These are phyloP conservation scores for Staurois parvus DNA, from an alignment of 2,797 vertebrate genomes.

Conservation along the genomic window DNA sequence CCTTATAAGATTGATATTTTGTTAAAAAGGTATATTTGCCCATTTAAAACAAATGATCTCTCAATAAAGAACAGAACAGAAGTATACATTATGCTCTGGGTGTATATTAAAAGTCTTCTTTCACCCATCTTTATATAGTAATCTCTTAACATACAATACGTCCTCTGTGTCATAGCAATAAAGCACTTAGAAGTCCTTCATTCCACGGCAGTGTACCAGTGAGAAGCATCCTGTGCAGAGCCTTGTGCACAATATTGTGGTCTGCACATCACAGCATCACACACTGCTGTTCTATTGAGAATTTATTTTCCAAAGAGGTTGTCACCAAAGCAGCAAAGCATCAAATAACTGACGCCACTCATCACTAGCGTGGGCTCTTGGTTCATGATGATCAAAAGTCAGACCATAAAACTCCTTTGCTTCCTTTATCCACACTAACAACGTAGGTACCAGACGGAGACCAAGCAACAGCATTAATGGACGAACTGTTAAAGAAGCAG, in stretches of 20 bases:
- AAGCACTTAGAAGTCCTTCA: not conserved
- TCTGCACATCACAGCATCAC: not conserved
- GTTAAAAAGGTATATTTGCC: conserved; percentile 1
- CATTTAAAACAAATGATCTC: not conserved
- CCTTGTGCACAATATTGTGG: not conserved
- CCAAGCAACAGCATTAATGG: conserved; percentile 93
- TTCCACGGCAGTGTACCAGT: not conserved
- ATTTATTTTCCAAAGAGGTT: not conserved
- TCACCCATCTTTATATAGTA: conserved; percentile 10
- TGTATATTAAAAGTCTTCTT: conserved; percentile 23
- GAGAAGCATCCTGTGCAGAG: not conserved
- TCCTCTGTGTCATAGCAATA: not conserved
- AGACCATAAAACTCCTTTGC: conserved; percentile 91
- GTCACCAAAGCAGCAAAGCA: not conserved
- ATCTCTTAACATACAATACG: conserved; percentile 14
- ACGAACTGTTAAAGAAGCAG: conserved; percentile 78
- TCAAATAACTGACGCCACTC: conserved; percentile 14
- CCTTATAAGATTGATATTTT: not conserved
- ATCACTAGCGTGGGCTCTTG: conserved; percentile 43
- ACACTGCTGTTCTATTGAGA: not conserved
- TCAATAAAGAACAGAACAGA: not conserved
- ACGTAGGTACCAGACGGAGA: conserved; percentile 88
- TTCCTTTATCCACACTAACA: conserved; percentile 93
- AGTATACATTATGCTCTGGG: not conserved
- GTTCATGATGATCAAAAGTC: conserved; percentile 80